phyloP scores from a whole-genome alignment of 2,888 invertebrate species.

The Phyllotreta striolata region DNA sequence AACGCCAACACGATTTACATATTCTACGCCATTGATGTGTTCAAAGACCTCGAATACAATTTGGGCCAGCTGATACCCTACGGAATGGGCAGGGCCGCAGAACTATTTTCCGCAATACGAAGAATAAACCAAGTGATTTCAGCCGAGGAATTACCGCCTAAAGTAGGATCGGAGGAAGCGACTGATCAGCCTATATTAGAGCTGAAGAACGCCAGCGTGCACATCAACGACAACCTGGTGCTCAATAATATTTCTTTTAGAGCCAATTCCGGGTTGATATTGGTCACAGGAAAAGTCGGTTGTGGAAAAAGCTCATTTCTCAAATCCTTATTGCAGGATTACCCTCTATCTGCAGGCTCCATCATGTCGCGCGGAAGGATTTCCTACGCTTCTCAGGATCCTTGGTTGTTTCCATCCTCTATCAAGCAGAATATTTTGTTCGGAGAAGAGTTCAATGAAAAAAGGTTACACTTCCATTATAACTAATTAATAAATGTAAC shows the following conservation, averaged over 20 bases:
- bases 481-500: too few species aligned
- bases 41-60: constrained; percentile 67
- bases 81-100: constrained; percentile 60
- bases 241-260: constrained; percentile 60
- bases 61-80: constrained; percentile 91
- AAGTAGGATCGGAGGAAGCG: constrained; percentile 12
- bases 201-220: constrained; percentile 34
- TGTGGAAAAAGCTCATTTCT: constrained; percentile 52
- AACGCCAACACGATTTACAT: constrained; percentile 44
- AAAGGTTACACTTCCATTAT: too few species aligned
- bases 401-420: constrained; percentile 54
- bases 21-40: constrained; percentile 43
- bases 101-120: constrained; percentile 46
- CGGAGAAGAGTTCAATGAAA: constrained; percentile 53
- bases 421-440: constrained; percentile 57
- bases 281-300: constrained; percentile 69
- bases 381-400: constrained; percentile 54
- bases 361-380: constrained; percentile 45
- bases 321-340: constrained; percentile 50
- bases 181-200: constrained; percentile 32
- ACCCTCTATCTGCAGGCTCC: constrained; percentile 42
- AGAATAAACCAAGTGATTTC: constrained; percentile 41
- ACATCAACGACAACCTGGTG: constrained; percentile 50
- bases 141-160: constrained; percentile 38
- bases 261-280: constrained; percentile 60